Evolutionary conservation across 92 coral and sea anemone genomes (phyloP), one percentile per base, ranked within the genome.

Genomic region (Blastomussa wellsi): DNA sequence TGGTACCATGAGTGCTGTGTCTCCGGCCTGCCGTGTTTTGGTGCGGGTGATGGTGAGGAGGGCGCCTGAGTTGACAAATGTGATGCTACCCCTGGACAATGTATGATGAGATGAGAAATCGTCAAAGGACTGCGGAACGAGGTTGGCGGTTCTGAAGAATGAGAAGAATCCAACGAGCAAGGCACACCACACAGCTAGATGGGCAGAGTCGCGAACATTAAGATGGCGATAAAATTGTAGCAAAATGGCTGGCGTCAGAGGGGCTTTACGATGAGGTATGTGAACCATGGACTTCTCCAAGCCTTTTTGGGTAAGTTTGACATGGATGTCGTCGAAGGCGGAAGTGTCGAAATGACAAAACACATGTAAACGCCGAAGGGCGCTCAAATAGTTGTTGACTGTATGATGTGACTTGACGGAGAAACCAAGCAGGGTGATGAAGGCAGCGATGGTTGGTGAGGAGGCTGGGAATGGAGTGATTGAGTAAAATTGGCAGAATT

Each of bases 101-200:
- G 78, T 48, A 32, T 28, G 42, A 31, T 29, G 86, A 42, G 86
- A n/a, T 24, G 78, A 82, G 71, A 82, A 52, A 26, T 0, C 35
- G 51, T 72, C 48, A 47, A 71, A 39, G 2, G 77, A 26, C 20
- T 3, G 14, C 8, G 87, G 80, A 7, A 65, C 78, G 5, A 83
- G n/a, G 33, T 74, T 59, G 33, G 86, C 79, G 52, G 59, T 73
- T n/a, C 87, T 19, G 74, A 84, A 84, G 73, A 84, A 84, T 10
- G 87, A 60, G 31, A 74, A 84, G 62, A 84, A 84, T 36, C 87
- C 80, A 24, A 84, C 62, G 9, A 84, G 72, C 0, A 48, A 8
- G 42, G 77, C 72, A 44, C 77, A 49, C 85, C 68, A 80, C 74
- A 26, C 42, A 47, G 76, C 76, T 24, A 80, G 11, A 53, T 80